Conservation (phyloP, 2,113 vertebrate genomes). For the Myotis lucifugus region DNA sequence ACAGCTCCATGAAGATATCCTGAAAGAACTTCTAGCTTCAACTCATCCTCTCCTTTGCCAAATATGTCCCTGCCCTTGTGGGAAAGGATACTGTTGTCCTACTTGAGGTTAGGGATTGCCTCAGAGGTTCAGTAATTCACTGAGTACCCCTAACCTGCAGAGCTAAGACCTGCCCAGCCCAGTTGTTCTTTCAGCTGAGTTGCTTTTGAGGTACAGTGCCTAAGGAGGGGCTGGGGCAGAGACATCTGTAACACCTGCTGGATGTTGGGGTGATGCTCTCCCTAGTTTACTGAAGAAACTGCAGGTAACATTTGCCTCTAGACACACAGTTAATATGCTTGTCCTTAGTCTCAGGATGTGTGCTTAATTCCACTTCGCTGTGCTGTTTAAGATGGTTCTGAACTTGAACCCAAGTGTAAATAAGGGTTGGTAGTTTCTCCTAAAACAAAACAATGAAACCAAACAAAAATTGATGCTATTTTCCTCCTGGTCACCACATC, state of each 20-base stretch:
- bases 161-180: too few relatives aligned
- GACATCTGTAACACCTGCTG: background rate
- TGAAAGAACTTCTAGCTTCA: too few relatives aligned
- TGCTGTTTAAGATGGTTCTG: background rate
- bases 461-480: background rate
- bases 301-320: background rate
- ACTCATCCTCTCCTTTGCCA: too few relatives aligned
- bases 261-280: too few relatives aligned
- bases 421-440: background rate
- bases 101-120: too few relatives aligned
- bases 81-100: background rate
- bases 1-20: background rate
- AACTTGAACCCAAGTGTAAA: background rate
- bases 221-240: too few relatives aligned
- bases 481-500: background rate
- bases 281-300: background rate
- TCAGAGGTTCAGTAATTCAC: background rate
- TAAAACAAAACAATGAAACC: background rate
- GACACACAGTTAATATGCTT: background rate
- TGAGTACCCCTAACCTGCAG: background rate
- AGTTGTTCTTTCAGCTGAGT: background rate
- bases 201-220: too few relatives aligned
- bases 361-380: background rate
- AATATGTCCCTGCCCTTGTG: background rate
- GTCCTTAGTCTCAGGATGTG: background rate